Conservation (phyloP, 2,113 vertebrate species). For the Scomber japonicus region DNA sequence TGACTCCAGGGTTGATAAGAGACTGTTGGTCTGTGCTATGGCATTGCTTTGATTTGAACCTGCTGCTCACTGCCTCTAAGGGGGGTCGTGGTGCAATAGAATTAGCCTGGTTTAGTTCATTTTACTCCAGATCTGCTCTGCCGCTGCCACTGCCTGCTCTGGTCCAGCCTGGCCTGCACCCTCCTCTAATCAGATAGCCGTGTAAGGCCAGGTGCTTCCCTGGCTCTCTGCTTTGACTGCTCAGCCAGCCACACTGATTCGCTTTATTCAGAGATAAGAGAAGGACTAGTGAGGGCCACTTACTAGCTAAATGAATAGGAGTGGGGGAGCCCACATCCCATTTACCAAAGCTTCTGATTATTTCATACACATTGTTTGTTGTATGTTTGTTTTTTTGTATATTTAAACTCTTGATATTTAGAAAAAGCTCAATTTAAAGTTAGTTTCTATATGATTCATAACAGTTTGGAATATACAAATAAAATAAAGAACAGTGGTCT, state of each 20-base stretch:
- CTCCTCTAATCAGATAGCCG: conserved; percentile 81
- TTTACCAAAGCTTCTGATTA: conserved; percentile 32
- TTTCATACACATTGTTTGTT: conserved; percentile 19
- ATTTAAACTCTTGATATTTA: neutral
- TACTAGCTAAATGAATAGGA: conserved; percentile 62
- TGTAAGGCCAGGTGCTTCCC: conserved; percentile 80
- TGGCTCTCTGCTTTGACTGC: conserved; percentile 75
- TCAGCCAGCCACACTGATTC: conserved; percentile 75
- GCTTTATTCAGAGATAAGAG: conserved; percentile 79
- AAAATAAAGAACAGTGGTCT: neutral
- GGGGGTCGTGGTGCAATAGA: conserved; percentile 71
- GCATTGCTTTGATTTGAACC: conserved; percentile 74
- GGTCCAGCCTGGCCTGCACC: conserved; percentile 75
- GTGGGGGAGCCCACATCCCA: conserved; percentile 27
- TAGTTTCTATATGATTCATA: neutral
- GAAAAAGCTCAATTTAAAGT: neutral
- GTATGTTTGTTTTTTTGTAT: conserved; percentile 4
- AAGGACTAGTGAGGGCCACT: conserved; percentile 57
- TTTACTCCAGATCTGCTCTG: conserved; percentile 66
- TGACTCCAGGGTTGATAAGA: conserved; percentile 66
- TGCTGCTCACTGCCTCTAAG: conserved; percentile 61
- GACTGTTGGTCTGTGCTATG: conserved; percentile 60
- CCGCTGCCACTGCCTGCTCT: conserved; percentile 63
- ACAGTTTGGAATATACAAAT: neutral
- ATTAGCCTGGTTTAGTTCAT: conserved; percentile 80